Conservation (phyloP, 2,113 vertebrate species). For the Hippocampus barbouri region DNA sequence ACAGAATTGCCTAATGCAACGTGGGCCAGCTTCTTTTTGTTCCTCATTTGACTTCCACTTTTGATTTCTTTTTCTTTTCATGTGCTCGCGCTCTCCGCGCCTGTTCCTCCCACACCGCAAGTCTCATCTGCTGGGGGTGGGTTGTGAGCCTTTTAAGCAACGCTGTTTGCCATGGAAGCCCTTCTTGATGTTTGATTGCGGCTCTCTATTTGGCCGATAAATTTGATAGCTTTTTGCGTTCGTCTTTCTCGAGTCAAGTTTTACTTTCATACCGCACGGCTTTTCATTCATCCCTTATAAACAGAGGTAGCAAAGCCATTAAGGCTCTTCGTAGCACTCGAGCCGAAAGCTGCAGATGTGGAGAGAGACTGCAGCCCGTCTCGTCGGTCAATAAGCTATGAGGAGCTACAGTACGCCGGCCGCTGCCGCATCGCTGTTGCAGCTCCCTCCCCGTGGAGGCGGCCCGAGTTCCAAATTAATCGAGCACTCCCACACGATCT, state of each 20-base stretch:
- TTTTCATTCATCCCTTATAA: conserved; percentile 45
- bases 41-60: conserved; percentile 35
- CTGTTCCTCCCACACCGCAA: conserved; percentile 5
- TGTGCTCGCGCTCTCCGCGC: conserved; percentile 21
- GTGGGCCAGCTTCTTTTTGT: conserved; percentile 49
- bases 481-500: conserved; percentile 57
- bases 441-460: conserved; percentile 52
- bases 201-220: neutral
- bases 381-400: conserved; percentile 54
- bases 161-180: conserved; percentile 13
- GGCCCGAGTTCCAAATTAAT: conserved; percentile 65
- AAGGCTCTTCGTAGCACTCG: conserved; percentile 47
- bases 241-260: conserved; percentile 26
- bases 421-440: conserved; percentile 28
- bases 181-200: neutral
- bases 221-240: neutral
- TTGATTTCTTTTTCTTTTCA: conserved; percentile 39
- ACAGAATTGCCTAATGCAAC: conserved; percentile 54
- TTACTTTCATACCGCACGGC: conserved; percentile 59
- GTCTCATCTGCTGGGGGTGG: conserved; percentile 44
- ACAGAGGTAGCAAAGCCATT: conserved; percentile 38
- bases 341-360: conserved; percentile 32
- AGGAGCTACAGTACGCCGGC: conserved; percentile 24
- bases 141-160: conserved; percentile 30
- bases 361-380: conserved; percentile 41